Conservation (phyloP, 2,797 vertebrate genomes). For the Paedocypris micromegethes region DNA sequence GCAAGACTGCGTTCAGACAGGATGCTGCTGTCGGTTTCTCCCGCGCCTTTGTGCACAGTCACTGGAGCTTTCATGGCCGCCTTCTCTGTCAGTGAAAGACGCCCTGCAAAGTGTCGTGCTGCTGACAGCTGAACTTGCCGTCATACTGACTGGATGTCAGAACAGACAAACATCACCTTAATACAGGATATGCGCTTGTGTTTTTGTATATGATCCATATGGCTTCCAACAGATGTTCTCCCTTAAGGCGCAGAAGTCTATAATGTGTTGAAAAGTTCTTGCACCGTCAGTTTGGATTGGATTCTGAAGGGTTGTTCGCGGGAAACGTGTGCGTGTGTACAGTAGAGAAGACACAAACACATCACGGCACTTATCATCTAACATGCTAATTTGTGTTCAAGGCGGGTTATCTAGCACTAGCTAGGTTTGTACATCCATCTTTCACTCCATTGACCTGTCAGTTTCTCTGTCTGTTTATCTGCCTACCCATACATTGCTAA, state of each 20-base stretch:
- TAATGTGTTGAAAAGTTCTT: slow-evolving; percentile 24
- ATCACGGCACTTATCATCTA: not conserved
- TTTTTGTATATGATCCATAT: slow-evolving; percentile 25
- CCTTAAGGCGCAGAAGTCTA: slow-evolving; percentile 20
- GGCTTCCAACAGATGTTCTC: slow-evolving; percentile 26
- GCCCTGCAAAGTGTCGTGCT: slow-evolving; percentile 22
- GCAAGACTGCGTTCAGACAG: slow-evolving; percentile 32
- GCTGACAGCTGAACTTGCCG: slow-evolving; percentile 32
- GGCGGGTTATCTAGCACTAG: too few relatives aligned
- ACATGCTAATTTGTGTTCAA: too few relatives aligned
- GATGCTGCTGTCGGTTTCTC: slow-evolving; percentile 19
- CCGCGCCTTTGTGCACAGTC: slow-evolving; percentile 22
- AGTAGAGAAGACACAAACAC: not conserved
- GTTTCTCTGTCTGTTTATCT: too few relatives aligned
- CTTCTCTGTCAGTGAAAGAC: slow-evolving; percentile 26
- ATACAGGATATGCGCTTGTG: slow-evolving; percentile 10
- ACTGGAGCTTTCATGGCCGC: slow-evolving; percentile 18
- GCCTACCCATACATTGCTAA: too few relatives aligned
- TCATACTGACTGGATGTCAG: not conserved
- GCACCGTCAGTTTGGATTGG: slow-evolving; percentile 9
- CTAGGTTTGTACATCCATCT: too few relatives aligned
- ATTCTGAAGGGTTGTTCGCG: slow-evolving; percentile 9
- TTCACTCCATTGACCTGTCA: too few relatives aligned
- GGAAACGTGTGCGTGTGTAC: slow-evolving; percentile 1
- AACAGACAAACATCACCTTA: slow-evolving; percentile 6